phyloP scores from a whole-genome alignment of 2,888 invertebrate species.

The Mamestra brassicae region DNA sequence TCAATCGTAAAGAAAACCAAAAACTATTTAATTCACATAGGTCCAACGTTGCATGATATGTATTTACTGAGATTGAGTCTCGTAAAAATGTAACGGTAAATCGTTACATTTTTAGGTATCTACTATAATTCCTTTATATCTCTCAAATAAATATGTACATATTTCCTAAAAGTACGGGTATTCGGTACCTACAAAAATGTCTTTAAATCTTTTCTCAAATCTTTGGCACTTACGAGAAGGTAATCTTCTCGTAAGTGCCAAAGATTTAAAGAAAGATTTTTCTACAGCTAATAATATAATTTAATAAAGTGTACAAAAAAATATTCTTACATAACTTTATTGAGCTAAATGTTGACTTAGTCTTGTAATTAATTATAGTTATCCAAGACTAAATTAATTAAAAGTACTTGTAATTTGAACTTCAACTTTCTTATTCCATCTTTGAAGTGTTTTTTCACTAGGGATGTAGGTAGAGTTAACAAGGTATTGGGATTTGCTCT shows the following conservation, averaged over 20 bases:
- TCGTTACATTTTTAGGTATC: no score
- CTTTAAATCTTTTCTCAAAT: constrained; percentile 6
- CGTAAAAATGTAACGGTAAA: no score
- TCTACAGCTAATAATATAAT: constrained; percentile 7
- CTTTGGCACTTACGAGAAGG: neutral
- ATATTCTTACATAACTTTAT: constrained; percentile 26
- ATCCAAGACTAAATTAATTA: neutral
- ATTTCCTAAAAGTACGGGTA: no score
- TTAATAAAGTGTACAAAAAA: constrained; percentile 6
- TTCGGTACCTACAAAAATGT: neutral
- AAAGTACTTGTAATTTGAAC: constrained; percentile 9
- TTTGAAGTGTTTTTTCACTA: neutral
- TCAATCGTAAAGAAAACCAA: neutral
- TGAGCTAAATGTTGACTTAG: constrained; percentile 24
- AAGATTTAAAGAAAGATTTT: constrained; percentile 21
- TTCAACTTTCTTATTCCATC: constrained; percentile 8
- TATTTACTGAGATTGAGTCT: no score
- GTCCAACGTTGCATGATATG: no score
- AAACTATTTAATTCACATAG: neutral
- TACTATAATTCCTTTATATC: no score
- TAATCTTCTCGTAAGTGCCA: neutral
- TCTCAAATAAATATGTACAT: no score
- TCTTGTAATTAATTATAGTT: constrained; percentile 15
- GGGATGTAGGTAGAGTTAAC: neutral
- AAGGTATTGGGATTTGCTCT: no score